phyloP scores from a whole-genome alignment of 2,113 vertebrate species.

The Oreochromis tanganicae region DNA sequence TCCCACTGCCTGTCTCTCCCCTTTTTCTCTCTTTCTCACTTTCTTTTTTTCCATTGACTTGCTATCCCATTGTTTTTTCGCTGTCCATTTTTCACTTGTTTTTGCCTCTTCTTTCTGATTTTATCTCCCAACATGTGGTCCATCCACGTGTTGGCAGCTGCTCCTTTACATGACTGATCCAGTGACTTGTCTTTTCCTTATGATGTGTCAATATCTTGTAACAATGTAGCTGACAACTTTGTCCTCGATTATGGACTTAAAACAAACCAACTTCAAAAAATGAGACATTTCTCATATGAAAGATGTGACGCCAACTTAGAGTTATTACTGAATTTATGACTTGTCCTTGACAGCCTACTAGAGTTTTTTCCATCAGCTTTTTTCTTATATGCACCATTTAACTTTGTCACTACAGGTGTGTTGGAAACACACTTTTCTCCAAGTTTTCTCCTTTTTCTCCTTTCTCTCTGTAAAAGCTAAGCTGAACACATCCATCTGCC shows the following conservation, averaged over 20 bases:
- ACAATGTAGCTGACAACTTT: background rate
- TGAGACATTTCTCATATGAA: background rate
- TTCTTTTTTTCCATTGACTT: conserved; percentile 5
- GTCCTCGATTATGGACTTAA: background rate
- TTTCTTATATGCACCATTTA: background rate
- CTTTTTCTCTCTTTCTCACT: conserved; percentile 1
- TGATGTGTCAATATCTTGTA: background rate
- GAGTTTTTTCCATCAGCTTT: background rate
- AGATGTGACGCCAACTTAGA: background rate
- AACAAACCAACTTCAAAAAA: background rate
- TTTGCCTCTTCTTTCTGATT: background rate
- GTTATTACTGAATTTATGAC: background rate
- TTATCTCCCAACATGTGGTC: background rate
- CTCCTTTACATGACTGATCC: background rate
- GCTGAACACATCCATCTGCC: background rate
- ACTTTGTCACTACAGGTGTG: background rate
- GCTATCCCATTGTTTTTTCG: background rate
- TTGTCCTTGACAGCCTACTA: background rate
- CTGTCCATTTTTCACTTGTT: background rate
- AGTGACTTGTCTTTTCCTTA: background rate
- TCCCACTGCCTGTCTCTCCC: conserved; percentile 24
- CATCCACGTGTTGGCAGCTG: background rate
- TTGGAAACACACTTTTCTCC: background rate
- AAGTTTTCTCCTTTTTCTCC: background rate
- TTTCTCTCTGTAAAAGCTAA: background rate